Percentiles rank a stretch among this genome's conserved stretches.
These are phyloP conservation scores for Epinephelus malabaricus DNA, from an alignment of 2,797 vertebrate species.

Conservation along the genomic window DNA sequence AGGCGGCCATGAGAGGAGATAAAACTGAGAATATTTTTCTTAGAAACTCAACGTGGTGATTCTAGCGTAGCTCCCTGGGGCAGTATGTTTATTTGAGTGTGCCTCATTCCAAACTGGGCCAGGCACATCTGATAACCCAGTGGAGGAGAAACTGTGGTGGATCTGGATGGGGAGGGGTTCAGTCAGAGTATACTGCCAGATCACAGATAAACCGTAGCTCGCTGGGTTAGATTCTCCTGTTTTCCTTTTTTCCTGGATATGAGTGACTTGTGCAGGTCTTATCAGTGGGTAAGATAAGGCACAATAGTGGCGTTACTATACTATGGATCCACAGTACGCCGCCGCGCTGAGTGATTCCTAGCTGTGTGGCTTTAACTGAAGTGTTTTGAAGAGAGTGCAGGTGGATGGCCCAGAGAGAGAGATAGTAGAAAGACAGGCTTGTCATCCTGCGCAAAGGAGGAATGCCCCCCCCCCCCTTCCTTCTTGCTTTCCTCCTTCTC, in stretches of 20 bases:
- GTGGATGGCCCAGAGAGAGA: conserved; percentile 44
- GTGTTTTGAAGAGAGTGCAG: conserved; percentile 48
- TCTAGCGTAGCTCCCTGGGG: conserved; percentile 56
- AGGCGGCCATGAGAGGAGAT: conserved; percentile 60
- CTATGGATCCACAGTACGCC: conserved; percentile 18
- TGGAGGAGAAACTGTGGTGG: conserved; percentile 58
- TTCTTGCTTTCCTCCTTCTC: conserved; percentile 51
- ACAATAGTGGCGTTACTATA: conserved; percentile 37
- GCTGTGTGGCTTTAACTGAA: conserved; percentile 33
- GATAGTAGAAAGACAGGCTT: conserved; percentile 60
- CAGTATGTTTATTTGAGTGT: conserved; percentile 76
- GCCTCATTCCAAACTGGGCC: conserved; percentile 73
- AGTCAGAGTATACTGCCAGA: conserved; percentile 49
- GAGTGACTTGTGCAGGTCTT: conserved; percentile 58
- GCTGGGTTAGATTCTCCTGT: conserved; percentile 42
- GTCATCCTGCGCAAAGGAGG: conserved; percentile 51
- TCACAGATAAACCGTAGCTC: conserved; percentile 69
- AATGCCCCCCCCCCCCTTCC: conserved; percentile 63
- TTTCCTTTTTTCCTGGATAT: conserved; percentile 47
- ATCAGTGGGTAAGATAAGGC: conserved; percentile 60
- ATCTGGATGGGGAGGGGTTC: conserved; percentile 47
- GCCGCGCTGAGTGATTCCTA: conserved; percentile 57
- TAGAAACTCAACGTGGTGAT: conserved; percentile 58
- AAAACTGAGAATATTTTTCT: conserved; percentile 71
- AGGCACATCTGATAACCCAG: conserved; percentile 76